Evolutionary conservation across 1,140 invertebrate species (phyloP).

Genomic region (Drosophila hydei): DNA sequence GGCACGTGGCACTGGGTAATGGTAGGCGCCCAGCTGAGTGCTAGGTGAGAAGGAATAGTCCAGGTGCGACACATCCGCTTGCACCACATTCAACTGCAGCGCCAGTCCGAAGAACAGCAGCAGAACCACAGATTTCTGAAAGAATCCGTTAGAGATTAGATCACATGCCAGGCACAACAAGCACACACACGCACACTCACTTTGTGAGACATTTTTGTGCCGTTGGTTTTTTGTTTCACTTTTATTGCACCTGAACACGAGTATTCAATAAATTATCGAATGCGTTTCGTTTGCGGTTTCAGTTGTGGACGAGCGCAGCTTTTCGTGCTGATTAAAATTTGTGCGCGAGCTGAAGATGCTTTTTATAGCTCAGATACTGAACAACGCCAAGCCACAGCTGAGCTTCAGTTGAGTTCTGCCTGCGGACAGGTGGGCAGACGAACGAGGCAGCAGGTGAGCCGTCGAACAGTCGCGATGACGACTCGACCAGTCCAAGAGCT

Average conservation of each 20-base stretch:
- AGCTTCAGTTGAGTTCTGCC: constrained; percentile 36
- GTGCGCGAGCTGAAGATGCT: constrained; percentile 79
- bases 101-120: constrained; percentile 16
- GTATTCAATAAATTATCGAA: not conserved
- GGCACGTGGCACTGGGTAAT: constrained; percentile 59
- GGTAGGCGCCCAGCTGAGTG: constrained; percentile 69
- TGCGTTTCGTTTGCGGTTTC: constrained; percentile 6
- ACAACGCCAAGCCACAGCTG: constrained; percentile 16
- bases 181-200: constrained; percentile 21
- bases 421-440: constrained; percentile 11
- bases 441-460: constrained; percentile 8
- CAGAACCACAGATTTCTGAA: constrained; percentile 46
- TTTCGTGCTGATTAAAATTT: constrained; percentile 83
- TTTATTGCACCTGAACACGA: constrained; percentile 7
- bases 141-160: constrained; percentile 39
- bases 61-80: constrained; percentile 60
- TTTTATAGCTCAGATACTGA: constrained; percentile 68
- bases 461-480: constrained; percentile 8
- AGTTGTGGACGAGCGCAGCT: constrained; percentile 70
- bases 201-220: constrained; percentile 23
- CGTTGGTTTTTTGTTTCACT: constrained; percentile 4
- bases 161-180: not conserved
- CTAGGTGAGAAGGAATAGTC: constrained; percentile 65
- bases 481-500: constrained; percentile 16
- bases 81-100: constrained; percentile 12